Base-by-base conservation (phyloP, 2,797 vertebrate genomes). In the Tangara arthus region DNA sequence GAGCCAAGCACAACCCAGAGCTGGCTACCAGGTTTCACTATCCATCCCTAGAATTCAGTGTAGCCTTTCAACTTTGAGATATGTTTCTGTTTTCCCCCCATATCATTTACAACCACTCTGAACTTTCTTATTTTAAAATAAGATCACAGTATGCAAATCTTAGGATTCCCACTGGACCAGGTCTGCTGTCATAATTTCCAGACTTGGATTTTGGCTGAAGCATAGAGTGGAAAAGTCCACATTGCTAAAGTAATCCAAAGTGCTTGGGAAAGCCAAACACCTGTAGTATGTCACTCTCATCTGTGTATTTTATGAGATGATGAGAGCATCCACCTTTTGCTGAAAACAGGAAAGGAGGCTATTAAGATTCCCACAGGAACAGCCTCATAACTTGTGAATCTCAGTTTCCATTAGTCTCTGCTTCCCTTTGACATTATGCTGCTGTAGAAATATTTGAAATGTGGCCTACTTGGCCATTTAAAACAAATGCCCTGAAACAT, bases 61-160 rank as follows among this genome's bases (percentile, higher is more conserved):
- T 60, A 94, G 59, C 41, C 35, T 61, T 88, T 82, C 71, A 61
- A 13, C 34, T 91, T 87, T 50, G 37, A 70, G 90, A 70, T 66
- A 41, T 4, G 17, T 88, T 82, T 81, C 20, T 83, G 70, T 61
- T 71, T 32, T 9, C 0, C 1, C 49, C 30, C 28, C 20, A 23
- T 27, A 42, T 77, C 10, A n/a, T 86, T 90, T 89, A 68, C 70
- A 93, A 64, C 56, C 56, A 72, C 42, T 81, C 37, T 84, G 77
- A 79, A 83, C 34, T 39, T 76, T 78, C 71, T 91, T 79, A 46
- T 50, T 96, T 90, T 76, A 90, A 90, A 95, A 77, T 87, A 85
- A 89, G 72, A 81, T 85, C 68, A 69, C 32, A 65, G 61, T 44
- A 75, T 90, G 53, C 71, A 75, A 94, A 66, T 89, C 55, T 34